A percentile compares a stretch with the other conserved stretches of the same genome.
Conservation (phyloP, 2,113 vertebrate genomes). For the Chrysemys picta region DNA sequence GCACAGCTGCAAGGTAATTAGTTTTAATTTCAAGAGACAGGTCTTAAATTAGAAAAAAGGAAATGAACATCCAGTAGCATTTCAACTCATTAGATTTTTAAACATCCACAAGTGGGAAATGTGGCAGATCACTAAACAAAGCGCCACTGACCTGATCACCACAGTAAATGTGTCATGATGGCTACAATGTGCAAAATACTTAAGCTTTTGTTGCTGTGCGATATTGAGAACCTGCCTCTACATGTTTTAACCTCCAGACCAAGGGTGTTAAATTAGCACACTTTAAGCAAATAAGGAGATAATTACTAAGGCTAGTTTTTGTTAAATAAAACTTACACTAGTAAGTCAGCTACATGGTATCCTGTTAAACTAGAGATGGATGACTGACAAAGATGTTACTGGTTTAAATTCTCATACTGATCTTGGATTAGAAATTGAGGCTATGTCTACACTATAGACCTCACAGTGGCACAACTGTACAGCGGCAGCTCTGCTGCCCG, state of each 20-base stretch:
- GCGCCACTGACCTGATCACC: background rate
- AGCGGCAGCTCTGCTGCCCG: too few relatives aligned
- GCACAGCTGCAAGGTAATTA: constrained; percentile 5
- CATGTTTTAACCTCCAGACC: background rate
- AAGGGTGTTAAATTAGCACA: background rate
- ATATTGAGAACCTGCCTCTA: background rate
- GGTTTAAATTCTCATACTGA: background rate
- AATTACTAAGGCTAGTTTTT: background rate
- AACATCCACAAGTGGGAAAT: background rate
- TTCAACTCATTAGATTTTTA: background rate
- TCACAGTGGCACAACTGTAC: too few relatives aligned
- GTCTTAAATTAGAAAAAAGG: constrained; percentile 5
- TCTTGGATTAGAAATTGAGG: background rate
- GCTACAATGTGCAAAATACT: background rate
- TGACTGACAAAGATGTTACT: background rate
- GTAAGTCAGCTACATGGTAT: background rate
- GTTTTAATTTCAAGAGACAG: background rate
- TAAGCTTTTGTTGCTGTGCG: background rate
- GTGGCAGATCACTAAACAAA: background rate
- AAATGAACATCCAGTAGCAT: background rate
- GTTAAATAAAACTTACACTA: background rate
- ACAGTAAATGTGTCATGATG: background rate
- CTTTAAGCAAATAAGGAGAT: background rate
- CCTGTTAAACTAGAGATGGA: background rate
- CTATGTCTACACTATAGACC: too few relatives aligned